phyloP scores from a whole-genome alignment of 2,797 vertebrate species.

The Ispidina lecontei region DNA sequence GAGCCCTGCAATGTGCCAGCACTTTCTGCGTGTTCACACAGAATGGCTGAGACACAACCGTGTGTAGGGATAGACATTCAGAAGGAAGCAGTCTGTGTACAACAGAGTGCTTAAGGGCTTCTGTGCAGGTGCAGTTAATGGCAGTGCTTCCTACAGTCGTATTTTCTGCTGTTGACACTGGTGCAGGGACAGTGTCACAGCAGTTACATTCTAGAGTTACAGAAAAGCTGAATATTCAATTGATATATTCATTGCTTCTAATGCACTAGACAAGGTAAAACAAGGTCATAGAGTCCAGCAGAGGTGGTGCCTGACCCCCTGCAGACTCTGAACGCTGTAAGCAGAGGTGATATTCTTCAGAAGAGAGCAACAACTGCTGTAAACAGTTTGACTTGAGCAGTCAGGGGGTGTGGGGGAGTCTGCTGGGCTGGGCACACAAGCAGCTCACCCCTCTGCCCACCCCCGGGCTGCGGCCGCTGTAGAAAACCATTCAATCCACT shows the following conservation, averaged over 20 bases:
- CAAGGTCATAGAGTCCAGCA: background rate
- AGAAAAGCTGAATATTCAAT: conserved; percentile 35
- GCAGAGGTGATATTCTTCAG: conserved; percentile 33
- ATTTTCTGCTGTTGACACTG: background rate
- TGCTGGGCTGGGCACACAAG: background rate
- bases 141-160: conserved; percentile 49
- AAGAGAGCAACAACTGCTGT: conserved; percentile 61
- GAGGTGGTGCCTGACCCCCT: background rate
- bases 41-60: background rate
- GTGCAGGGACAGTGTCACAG: background rate
- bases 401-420: background rate
- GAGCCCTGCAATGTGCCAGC: background rate
- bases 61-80: background rate
- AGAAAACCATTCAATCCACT: background rate
- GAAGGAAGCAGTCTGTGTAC: conserved; percentile 41
- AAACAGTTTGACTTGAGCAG: conserved; percentile 1
- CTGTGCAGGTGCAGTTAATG: conserved; percentile 56
- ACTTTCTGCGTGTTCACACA: background rate
- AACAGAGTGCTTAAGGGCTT: conserved; percentile 37
- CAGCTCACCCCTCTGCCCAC: background rate
- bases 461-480: background rate
- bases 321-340: background rate
- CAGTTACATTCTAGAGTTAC: conserved; percentile 69
- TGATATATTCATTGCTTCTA: background rate
- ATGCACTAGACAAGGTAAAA: background rate